Evolutionary conservation across 35 echinoderm and acorn worm species (phyloP), one percentile per base, ranked within the genome.

Genomic region (Acanthaster planci): DNA sequence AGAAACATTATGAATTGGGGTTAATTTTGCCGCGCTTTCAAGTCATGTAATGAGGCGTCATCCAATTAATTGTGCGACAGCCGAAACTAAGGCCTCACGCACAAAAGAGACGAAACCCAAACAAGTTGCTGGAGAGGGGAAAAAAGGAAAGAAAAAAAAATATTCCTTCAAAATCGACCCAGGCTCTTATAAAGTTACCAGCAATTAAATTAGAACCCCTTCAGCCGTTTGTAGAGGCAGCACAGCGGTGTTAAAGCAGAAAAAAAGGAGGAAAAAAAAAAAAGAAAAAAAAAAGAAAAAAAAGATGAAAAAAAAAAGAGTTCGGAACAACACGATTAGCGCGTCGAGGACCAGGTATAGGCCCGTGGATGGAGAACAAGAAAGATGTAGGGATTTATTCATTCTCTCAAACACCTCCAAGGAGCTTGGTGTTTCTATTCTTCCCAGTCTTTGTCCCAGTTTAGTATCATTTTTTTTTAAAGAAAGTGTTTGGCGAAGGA

Each of bases 151-250:
- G 12, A 47, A 47, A 47, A 47, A 47, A 47, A 6, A 47, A n/a
- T n/a, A n/a, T n/a, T n/a, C n/a, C n/a, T n/a, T n/a, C 19, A 72
- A 34, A 72, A 31, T 29, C 19, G 34, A 47, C 42, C 42, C 42
- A 72, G 64, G 26, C 14, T 72, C 64, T 72, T 72, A 72, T 72
- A 72, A 72, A 72, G 64, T 72, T 72, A 72, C 64, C 64, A 34
- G 22, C 64, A 72, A 72, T 72, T 72, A 72, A 72, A 72, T 72
- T 72, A 72, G 7, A 72, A 4, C 7, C 64, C 64, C 64, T 72
- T 72, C 30, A 72, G 64, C 64, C 29, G 64, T 72, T 72, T 47
- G 4, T 47, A 47, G 4, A 47, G 12, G 42, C 12, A 47, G 42
- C 12, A 47, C 12, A 12, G 42, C 42, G 42, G 42, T 6, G 12